A percentile compares a stretch with the other conserved stretches of the same genome.
phyloP scores from a whole-genome alignment of 92 coral and sea anemone genomes.

The Nematostella vectensis region DNA sequence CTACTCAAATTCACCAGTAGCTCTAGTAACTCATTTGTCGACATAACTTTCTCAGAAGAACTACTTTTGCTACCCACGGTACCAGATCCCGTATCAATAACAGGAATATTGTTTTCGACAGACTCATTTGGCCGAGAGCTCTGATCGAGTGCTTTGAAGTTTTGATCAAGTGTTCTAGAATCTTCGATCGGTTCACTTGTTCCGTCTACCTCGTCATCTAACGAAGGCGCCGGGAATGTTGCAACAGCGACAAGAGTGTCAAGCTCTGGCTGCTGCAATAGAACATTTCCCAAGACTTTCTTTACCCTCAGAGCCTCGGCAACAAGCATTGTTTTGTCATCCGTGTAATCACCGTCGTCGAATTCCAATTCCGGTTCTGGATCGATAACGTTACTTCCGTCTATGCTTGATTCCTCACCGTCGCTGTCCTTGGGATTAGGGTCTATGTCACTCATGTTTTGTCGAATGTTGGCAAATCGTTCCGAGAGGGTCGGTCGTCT shows the following conservation, averaged over 20 bases:
- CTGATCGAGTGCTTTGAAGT: neutral
- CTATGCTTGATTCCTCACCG: slow-evolving; percentile 7
- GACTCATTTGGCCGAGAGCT: neutral
- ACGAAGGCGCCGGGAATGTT: slow-evolving; percentile 18
- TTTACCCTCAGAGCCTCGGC: slow-evolving; percentile 61
- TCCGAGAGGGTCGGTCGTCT: slow-evolving; percentile 23
- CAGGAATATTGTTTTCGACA: neutral
- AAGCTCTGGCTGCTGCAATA: slow-evolving; percentile 28
- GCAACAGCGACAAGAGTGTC: slow-evolving; percentile 31
- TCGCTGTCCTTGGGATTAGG: slow-evolving; percentile 13
- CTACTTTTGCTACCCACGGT: slow-evolving; percentile 3
- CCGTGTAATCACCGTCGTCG: slow-evolving; percentile 59
- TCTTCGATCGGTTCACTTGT: neutral
- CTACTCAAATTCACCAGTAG: slow-evolving; percentile 22
- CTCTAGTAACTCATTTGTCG: slow-evolving; percentile 47
- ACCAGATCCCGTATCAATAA: neutral
- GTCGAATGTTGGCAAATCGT: slow-evolving; percentile 31
- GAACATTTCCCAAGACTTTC: slow-evolving; percentile 28
- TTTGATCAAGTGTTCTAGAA: neutral
- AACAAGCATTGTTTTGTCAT: slow-evolving; percentile 47
- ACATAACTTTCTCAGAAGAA: slow-evolving; percentile 34
- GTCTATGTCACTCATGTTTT: slow-evolving; percentile 10
- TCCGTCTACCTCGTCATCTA: neutral
- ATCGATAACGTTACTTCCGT: slow-evolving; percentile 13
- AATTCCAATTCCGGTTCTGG: slow-evolving; percentile 51